phyloP scores from a whole-genome alignment of 1,140 invertebrate genomes.

The Venustaconcha ellipsiformis region DNA sequence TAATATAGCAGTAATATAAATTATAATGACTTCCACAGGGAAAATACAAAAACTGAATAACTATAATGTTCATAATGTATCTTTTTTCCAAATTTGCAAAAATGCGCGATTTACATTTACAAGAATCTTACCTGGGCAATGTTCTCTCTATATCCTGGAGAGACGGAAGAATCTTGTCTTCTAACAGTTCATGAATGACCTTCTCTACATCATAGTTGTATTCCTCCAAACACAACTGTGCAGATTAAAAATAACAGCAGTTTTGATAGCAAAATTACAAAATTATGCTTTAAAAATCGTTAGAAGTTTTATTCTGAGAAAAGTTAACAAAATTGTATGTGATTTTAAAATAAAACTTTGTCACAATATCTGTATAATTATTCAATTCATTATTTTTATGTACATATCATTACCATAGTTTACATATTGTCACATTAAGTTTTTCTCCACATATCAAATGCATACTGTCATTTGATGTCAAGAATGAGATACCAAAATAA shows the following conservation, averaged over 20 bases:
- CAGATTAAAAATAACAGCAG: conserved; percentile 58
- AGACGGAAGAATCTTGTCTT: conserved; percentile 76
- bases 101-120: neutral
- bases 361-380: too few species aligned
- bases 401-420: too few species aligned
- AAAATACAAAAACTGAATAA: conserved; percentile 2
- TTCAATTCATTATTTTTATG: too few species aligned
- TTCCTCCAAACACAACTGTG: conserved; percentile 80
- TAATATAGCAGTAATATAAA: neutral
- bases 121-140: conserved; percentile 45
- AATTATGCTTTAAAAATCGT: too few species aligned
- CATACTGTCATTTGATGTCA: too few species aligned
- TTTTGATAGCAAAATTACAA: too few species aligned
- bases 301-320: too few species aligned
- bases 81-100: neutral
- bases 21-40: neutral
- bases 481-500: too few species aligned
- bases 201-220: conserved; percentile 80
- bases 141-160: conserved; percentile 70
- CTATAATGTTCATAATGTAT: neutral
- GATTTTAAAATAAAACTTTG: too few species aligned
- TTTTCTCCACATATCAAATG: too few species aligned
- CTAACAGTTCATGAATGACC: conserved; percentile 85
- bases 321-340: too few species aligned
- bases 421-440: too few species aligned